These are phyloP conservation scores for Spodoptera littoralis DNA, from an alignment of 2,888 invertebrate genomes.

Conservation along the genomic window DNA sequence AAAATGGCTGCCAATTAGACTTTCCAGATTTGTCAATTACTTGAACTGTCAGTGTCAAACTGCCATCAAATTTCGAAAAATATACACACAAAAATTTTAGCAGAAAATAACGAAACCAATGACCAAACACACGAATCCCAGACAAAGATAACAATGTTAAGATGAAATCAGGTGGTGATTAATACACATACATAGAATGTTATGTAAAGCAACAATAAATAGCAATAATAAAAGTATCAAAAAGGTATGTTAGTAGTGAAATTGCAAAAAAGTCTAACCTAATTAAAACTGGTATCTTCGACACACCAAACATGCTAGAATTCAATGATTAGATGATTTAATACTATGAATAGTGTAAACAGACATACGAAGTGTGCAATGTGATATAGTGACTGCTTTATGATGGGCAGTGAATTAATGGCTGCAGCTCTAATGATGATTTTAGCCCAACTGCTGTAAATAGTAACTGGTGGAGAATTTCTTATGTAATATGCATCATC, in stretches of 20 bases:
- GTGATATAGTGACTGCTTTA: no score
- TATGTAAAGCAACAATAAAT: constrained; percentile 40
- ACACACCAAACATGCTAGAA: constrained; percentile 47
- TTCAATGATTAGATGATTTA: constrained; percentile 44
- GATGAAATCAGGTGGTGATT: constrained; percentile 16
- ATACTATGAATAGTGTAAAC: constrained; percentile 13
- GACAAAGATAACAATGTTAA: constrained; percentile 23
- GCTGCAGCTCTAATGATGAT: no score
- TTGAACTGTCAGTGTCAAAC: no score
- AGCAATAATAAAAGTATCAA: constrained; percentile 37
- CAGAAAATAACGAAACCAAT: background rate
- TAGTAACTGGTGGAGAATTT: no score
- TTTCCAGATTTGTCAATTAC: no score
- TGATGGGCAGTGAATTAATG: no score
- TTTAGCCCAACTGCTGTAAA: no score
- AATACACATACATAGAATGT: constrained; percentile 43
- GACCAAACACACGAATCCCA: constrained; percentile 41
- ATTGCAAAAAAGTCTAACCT: constrained; percentile 50
- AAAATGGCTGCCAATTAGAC: no score
- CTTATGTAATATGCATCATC: no score
- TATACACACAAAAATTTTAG: background rate
- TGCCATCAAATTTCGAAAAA: no score
- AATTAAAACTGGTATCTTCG: constrained; percentile 37
- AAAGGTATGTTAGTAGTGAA: constrained; percentile 32
- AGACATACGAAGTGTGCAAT: no score